Evolutionary conservation across 1,140 invertebrate species (phyloP).

Genomic region (Zaprionus inermis): DNA sequence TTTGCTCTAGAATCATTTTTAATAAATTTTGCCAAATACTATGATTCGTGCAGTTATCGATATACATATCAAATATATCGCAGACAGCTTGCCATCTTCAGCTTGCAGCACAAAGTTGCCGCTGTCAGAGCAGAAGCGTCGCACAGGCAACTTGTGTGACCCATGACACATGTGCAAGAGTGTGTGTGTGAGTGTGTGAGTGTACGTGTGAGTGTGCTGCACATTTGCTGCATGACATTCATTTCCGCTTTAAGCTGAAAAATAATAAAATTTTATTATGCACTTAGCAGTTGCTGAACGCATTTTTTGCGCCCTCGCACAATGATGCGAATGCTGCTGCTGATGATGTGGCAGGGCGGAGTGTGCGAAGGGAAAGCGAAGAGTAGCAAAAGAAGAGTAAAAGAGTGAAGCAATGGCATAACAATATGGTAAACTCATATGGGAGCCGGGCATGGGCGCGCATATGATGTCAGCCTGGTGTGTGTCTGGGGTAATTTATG

Average conservation of each 20-base stretch:
- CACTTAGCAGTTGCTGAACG: conserved; percentile 61
- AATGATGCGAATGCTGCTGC: conserved; percentile 38
- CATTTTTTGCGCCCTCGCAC: conserved; percentile 22
- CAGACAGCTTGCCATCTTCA: background rate
- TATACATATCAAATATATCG: background rate
- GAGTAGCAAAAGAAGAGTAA: too few species aligned
- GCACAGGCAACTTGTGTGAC: background rate
- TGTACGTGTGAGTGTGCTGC: conserved; percentile 20
- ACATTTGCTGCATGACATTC: conserved; percentile 58
- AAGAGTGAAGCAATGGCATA: background rate
- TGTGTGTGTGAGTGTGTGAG: conserved; percentile 17
- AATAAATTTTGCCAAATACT: background rate
- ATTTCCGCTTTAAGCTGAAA: conserved; percentile 64
- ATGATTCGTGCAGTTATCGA: background rate
- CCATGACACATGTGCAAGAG: conserved; percentile 7
- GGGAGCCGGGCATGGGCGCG: conserved; percentile 2
- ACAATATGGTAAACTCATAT: conserved; percentile 25
- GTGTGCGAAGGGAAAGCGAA: background rate
- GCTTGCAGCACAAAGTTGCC: conserved; percentile 27
- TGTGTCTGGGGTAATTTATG: conserved; percentile 62
- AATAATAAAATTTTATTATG: conserved; percentile 79
- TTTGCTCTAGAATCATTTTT: too few species aligned
- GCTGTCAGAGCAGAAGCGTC: conserved; percentile 17
- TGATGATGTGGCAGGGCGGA: conserved; percentile 14
- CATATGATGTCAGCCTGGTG: conserved; percentile 32